Evolutionary conservation across 2,113 vertebrate species (phyloP), one percentile per base, ranked within the genome.

Genomic region (Choloepus hoffmanni): DNA sequence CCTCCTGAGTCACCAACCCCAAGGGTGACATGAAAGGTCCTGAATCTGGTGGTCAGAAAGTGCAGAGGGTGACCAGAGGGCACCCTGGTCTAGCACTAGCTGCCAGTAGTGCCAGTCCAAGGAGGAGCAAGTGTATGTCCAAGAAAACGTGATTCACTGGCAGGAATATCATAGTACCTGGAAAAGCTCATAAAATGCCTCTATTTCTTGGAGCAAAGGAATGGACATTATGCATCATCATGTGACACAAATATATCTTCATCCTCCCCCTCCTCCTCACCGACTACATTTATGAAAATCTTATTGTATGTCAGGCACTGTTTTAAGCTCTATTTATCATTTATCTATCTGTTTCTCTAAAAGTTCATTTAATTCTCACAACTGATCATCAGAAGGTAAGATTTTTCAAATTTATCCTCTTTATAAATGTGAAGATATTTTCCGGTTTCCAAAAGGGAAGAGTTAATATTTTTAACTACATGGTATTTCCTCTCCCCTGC

Each of bases 371-470:
- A 48, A 76, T 89, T 77, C 36, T 91, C 70, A 94, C 13, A 95
- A 40, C 24, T 68, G 45, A 84, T 81, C 9, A 23, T 16, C 28
- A 96, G 40, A 87, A 81, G 55, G 7, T 40, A 43, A 36, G 3
- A 58, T 90, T 92, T 86, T 95, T 91, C 50, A 55, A 82, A 48
- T 89, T 74, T 77, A 73, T 68, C 48, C 65, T 81, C 30, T 2
- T 90, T 86, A 36, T 84, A 53, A 91, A n/a, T 77, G 18, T 72
- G 21, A 77, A 93, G 8, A n/a, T 92, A 87, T 50, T 74, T 94
- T 86, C 26, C 28, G 78, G 11, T 88, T 96, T 95, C 73, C 30
- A 62, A 84, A 93, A 91, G 43, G 73, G 74, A 84, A 87, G 13
- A 88, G 9, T 76, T 82, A 74, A 28, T 90, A 36, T 55, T 79